Evolutionary conservation across 1,140 invertebrate genomes (phyloP), one percentile per base, ranked within the genome.

Genomic region (Bactericera cockerelli): DNA sequence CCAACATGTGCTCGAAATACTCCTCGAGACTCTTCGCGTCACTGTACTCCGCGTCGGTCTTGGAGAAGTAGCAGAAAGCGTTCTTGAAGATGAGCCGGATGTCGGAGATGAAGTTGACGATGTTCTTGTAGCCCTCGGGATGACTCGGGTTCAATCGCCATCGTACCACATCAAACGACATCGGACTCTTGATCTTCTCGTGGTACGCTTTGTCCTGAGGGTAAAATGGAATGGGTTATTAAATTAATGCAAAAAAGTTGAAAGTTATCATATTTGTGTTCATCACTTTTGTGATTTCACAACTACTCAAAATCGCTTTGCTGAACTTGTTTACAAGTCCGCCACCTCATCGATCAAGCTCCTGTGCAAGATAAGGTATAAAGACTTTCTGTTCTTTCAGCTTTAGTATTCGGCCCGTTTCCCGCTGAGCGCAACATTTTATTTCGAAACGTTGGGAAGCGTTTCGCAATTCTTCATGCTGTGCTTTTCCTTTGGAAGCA

Each of bases 1-100:
- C 66, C 61, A 93, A 75, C 66, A 89, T 79, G 65, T 85, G 80
- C 63, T 90, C 86, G 69, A 91, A 90, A 71, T 89, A 88, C 67
- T 86, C 83, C 70, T 90, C 87, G 61, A 93, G 76, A 64, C 80
- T 82, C 67, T 83, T 82, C n/a, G 86, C 87, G 72, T 89, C 84
- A 64, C 80, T 79, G 70, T 84, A 87, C n/a, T 89, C 79, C 70
- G 83, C 81, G n/a, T 84, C 55, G 54, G 64, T 78, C 81, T 82
- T 78, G 91, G 89, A 65, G 82, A 93, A 92, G 70, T 83, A 92
- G 14, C 75, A 77, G 69, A 84, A 87, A 56, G 88, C 91, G 73
- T 93, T 93, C 69, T 81, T 83, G 72, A 94, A 93, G 69, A 94
- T 84, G 61, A 89, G 77, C 61, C 87, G 79, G 56, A 89, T 81